Evolutionary conservation across 2,797 vertebrate genomes (phyloP), one percentile per base, ranked within the genome.

Genomic region (Brachyalestes nurse): DNA sequence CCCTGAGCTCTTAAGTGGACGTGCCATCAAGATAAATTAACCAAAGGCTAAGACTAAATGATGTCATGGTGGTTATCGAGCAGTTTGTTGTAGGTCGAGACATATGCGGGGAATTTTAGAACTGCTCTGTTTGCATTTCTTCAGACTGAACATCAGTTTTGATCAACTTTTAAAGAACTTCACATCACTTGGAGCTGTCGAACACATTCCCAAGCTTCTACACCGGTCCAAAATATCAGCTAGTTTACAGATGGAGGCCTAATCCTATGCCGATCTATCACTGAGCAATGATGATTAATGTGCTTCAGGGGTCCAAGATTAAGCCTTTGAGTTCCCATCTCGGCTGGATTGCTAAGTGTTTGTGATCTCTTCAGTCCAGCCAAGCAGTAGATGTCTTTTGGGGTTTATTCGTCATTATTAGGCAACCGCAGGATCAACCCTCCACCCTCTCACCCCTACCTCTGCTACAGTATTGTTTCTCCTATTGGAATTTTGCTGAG

Each of bases 221-320:
- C 19, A 23, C 19, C 34, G 25, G 25, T 28, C 21, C 23, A 62
- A 75, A 13, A 23, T 62, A 70, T 62, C 64, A 28, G 28, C 10
- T 53, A 69, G 81, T 69, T 82, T 82, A 51, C 28, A 74, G 4
- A 13, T 72, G 45, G 58, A 60, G 49, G 13, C 70, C 70, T 67
- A 45, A 77, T 14, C 51, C 17, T 65, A 45, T 61, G 51, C 42
- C 60, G 57, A 72, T 72, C 51, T 45, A 74, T 61, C 23, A 58
- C 21, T 42, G 13, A 61, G 51, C 4, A 5, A 3, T 25, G 61
- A 45, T 79, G 53, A 75, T 71, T 55, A 61, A 81, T 83, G 66
- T 78, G 19, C 2, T 58, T 60, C 57, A 82, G 65, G 8, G 67
- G 28, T 49, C 64, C 53, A 14, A 73, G 34, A 82, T 74, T 58